Conservation (phyloP, 2,797 vertebrate genomes). For the Sandelia bainsii region DNA sequence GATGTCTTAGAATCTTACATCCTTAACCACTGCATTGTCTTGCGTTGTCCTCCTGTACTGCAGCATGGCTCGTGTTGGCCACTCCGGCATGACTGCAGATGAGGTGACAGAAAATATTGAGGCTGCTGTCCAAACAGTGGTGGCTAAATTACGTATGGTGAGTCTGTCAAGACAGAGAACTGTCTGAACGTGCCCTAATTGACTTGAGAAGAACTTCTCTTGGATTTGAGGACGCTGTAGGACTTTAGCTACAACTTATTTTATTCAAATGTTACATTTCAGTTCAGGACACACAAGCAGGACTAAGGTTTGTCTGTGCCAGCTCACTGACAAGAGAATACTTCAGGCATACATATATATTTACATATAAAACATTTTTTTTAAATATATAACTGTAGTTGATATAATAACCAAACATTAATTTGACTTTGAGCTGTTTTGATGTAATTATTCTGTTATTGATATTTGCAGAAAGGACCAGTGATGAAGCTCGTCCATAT, state of each 20-base stretch:
- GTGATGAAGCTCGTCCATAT: conserved; percentile 93
- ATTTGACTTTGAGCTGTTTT: neutral
- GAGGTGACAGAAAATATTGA: conserved; percentile 88
- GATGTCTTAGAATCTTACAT: too few species aligned
- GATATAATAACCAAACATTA: neutral
- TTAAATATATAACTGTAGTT: neutral
- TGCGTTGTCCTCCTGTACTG: conserved; percentile 19
- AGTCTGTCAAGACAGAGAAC: conserved; percentile 20
- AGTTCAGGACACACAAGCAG: too few species aligned
- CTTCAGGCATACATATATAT: too few species aligned
- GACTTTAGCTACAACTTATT: too few species aligned
- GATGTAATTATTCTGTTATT: neutral
- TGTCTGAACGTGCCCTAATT: neutral
- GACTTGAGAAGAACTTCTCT: too few species aligned
- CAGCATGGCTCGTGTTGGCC: conserved; percentile 88
- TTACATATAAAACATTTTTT: neutral
- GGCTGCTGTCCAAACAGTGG: conserved; percentile 79
- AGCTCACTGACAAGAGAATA: too few species aligned
- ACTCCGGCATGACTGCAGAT: conserved; percentile 87
- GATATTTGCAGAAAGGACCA: conserved; percentile 86
- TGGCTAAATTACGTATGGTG: conserved; percentile 87
- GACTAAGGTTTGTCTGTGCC: too few species aligned
- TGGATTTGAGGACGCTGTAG: too few species aligned
- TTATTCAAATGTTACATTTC: too few species aligned
- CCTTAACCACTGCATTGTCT: neutral